A percentile compares a stretch with the other conserved stretches of the same genome.
phyloP scores from a whole-genome alignment of 2,797 vertebrate species.

The Cyprinella venusta region DNA sequence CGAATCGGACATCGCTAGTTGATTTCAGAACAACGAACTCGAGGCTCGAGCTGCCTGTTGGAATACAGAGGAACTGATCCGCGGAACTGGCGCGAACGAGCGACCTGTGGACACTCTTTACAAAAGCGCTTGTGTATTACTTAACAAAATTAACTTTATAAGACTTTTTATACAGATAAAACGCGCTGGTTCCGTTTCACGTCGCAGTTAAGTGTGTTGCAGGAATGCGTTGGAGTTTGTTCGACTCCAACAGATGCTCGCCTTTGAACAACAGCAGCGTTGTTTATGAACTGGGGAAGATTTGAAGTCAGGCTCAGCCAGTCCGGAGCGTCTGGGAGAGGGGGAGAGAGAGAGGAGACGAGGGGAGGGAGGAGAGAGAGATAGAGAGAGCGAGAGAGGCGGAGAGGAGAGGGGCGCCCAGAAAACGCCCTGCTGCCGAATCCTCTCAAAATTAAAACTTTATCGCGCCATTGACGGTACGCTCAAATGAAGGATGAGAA shows the following conservation, averaged over 20 bases:
- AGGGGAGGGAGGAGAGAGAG: constrained; percentile 30
- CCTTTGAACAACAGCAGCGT: constrained; percentile 12
- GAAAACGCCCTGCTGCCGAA: constrained; percentile 80
- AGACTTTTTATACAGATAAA: neutral
- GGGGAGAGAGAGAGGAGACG: constrained; percentile 17
- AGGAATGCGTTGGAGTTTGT: constrained; percentile 31
- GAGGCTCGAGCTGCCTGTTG: constrained; percentile 59
- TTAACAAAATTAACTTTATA: neutral
- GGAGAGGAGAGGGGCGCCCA: constrained; percentile 66
- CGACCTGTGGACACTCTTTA: constrained; percentile 29
- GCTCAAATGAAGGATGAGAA: constrained; percentile 56
- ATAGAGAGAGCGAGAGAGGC: constrained; percentile 23
- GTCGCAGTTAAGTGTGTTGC: neutral
- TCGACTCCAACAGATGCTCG: constrained; percentile 14
- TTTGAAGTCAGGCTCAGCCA: constrained; percentile 47
- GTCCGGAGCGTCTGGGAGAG: constrained; percentile 42
- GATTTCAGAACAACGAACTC: constrained; percentile 72
- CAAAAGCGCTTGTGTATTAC: constrained; percentile 8
- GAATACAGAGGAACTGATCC: constrained; percentile 62
- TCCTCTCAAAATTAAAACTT: constrained; percentile 76
- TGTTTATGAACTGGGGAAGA: constrained; percentile 46
- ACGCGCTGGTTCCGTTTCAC: constrained; percentile 8
- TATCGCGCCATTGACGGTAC: constrained; percentile 68
- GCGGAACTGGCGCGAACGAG: constrained; percentile 40
- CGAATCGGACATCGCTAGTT: constrained; percentile 42